Base-by-base conservation (phyloP, 1,140 invertebrate species). In the Atta colombica region DNA sequence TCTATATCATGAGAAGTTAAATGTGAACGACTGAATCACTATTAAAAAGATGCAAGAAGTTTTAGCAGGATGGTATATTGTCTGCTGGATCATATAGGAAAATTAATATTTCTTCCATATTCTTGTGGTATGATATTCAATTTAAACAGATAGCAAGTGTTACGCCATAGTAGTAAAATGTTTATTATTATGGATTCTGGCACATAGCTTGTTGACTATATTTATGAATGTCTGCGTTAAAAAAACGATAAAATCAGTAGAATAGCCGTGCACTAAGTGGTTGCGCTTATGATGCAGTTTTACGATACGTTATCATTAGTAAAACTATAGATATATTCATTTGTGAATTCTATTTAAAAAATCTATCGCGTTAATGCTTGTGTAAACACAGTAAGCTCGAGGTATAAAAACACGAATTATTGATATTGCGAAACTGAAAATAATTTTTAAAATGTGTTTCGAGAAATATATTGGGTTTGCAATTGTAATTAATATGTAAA, bases 101-200 rank as follows among this genome's bases (percentile, higher is more conserved):
- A 39, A 72, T 71, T 81, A 81, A 81, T 58, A 71, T 58, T 72
- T 81, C 78, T 81, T 81, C 78, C 78, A 72, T 71, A 28, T 81
- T 71, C 35, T 81, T 16, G 14, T 7, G 16, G 68, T 68, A 53
- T 53, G 39, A 60, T 80, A 80, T 55, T 80, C 28, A 16, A 45
- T 45, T 45, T 45, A 21, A 63, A 66, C 28, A 68, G 18, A 10
- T 80, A 68, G 45, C 60, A 68, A 53, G 49, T 68, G 45, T 80
- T 68, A 53, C 0, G n/a, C 45, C 18, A 68, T 53, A 80, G 45
- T 80, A 35, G 65, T 78, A 45, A 78, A 66, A 80, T n/a, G 3
- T 78, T 78, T 53, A 66, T 49, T 78, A 66, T 68, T 66, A 68
- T 66, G 61, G 6, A 35, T 68, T 68, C 14, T 53, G 45, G n/a